Base-by-base conservation (phyloP, 2,797 vertebrate species). In the Phyllotis vaccarum region DNA sequence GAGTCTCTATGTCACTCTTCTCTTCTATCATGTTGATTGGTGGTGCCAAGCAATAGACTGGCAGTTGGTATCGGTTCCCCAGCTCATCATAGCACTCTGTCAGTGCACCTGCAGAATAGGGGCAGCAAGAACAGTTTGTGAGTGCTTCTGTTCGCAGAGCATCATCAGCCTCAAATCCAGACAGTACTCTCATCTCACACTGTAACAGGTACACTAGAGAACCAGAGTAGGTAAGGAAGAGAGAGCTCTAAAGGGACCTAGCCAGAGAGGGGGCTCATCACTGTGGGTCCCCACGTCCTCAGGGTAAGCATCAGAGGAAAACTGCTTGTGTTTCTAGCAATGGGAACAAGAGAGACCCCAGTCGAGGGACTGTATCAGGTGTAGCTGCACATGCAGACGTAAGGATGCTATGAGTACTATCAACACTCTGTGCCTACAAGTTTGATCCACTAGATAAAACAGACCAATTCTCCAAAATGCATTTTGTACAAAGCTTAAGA, bases 11-110 rank as follows among this genome's bases (percentile, higher is more conserved):
- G 94, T 99, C 99, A 0, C 99, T 99, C 98, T 99, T 99, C 96
- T 99, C 99, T 97, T 99, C 99, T 52, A 99, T 99, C 99, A 99
- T 99, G 99, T 99, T 99, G 98, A 99, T 99, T 0, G 99, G 99
- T 2, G 99, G 99, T 5, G 99, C 99, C 56, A 99, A 99, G 98
- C 99, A 99, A 98, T 99, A 99, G 91, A 99, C 99, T 0, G 99
- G 99, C 90, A 99, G 99, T 99, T 99, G 99, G 98, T 99, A 99
- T n/a, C 99, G 99, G 98, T 99, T 99, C 76, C 99, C 99, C 98
- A 99, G 99, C 97, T 99, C 99, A 97, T 99, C 99, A 0, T 99
- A 99, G 98, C 99, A 99, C 98, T 99, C 99, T 0, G 99, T 99
- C 97, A 99, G 99, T 97, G 99, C 99, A 98, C 99, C 99, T 99